phyloP scores from a whole-genome alignment of 2,113 vertebrate genomes.

The Tachycineta bicolor region DNA sequence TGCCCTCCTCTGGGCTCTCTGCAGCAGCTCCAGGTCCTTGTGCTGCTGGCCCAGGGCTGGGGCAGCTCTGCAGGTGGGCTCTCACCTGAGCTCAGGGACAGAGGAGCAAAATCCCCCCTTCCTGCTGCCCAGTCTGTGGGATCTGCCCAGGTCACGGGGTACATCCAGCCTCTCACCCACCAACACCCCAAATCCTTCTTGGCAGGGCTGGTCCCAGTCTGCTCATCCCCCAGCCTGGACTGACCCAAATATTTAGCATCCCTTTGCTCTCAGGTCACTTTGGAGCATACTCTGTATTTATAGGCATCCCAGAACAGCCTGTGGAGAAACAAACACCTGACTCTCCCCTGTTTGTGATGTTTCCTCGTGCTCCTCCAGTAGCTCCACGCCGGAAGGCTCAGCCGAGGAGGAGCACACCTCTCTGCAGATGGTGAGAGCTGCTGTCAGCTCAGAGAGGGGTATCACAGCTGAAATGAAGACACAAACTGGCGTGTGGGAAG shows the following conservation, averaged over 20 bases:
- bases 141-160: not conserved
- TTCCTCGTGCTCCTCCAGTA: not conserved
- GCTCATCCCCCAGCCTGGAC: not conserved
- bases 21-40: not conserved
- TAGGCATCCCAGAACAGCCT: not conserved
- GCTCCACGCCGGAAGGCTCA: not conserved
- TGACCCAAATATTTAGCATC: not conserved
- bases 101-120: not conserved
- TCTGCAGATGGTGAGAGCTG: constrained; percentile 14
- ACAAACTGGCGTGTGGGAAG: not conserved
- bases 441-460: not conserved
- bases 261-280: not conserved
- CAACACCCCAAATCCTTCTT: not conserved
- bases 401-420: not conserved
- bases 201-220: not conserved
- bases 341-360: not conserved
- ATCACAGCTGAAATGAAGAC: not conserved
- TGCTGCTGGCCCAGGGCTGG: not conserved
- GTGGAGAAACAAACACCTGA: not conserved
- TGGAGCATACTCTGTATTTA: not conserved
- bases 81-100: not conserved
- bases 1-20: not conserved
- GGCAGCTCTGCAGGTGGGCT: not conserved
- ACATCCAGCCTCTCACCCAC: not conserved
- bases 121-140: not conserved